Conservation (phyloP, 1,140 invertebrate genomes). For the Eriosoma lanigerum region DNA sequence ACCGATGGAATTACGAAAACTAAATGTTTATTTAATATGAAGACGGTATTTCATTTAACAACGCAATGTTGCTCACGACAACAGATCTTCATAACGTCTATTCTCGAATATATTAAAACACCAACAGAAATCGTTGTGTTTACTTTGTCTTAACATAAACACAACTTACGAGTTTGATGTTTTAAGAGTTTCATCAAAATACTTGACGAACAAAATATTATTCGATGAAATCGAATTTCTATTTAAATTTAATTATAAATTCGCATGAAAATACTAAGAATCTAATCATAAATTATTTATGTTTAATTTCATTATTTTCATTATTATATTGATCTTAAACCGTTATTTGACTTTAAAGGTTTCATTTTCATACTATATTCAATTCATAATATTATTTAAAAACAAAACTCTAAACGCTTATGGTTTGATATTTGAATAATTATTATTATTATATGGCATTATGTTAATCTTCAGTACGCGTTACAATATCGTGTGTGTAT, state of each 20-base stretch:
- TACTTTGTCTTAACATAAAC: slow-evolving; percentile 2
- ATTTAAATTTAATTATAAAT: neutral
- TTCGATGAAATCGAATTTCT: neutral
- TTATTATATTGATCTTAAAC: too few species aligned
- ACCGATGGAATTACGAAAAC: neutral
- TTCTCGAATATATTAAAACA: neutral
- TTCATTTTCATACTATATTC: too few species aligned
- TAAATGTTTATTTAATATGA: slow-evolving; percentile 12
- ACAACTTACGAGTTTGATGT: neutral
- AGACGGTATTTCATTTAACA: neutral
- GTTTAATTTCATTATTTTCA: too few species aligned
- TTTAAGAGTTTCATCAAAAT: neutral
- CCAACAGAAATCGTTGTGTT: neutral
- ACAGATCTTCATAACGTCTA: too few species aligned
- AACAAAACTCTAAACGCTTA: too few species aligned
- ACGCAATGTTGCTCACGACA: neutral
- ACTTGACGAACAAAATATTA: neutral
- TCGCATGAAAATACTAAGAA: neutral
- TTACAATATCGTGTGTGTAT: too few species aligned
- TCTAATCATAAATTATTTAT: neutral
- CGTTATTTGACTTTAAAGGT: too few species aligned
- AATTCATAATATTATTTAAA: too few species aligned
- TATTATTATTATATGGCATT: too few species aligned
- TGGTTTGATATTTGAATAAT: too few species aligned
- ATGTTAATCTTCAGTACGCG: too few species aligned